These are phyloP conservation scores for Hippocampus zosterae DNA, from an alignment of 2,113 vertebrate species.

Conservation along the genomic window DNA sequence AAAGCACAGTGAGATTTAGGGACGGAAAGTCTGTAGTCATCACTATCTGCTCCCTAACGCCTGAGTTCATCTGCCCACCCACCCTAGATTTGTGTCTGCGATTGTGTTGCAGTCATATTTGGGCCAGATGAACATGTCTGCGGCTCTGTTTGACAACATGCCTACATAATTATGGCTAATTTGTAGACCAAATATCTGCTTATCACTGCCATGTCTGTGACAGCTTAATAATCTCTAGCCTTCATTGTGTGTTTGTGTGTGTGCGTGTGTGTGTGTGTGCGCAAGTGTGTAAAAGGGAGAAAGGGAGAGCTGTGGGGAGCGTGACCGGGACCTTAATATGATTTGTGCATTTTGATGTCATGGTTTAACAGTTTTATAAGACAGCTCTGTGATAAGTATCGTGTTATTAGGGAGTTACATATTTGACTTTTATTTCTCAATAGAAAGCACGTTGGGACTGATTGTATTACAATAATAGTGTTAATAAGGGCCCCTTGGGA, in stretches of 20 bases:
- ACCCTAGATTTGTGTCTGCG: slow-evolving; percentile 34
- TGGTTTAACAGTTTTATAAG: slow-evolving; percentile 73
- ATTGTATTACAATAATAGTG: slow-evolving; percentile 70
- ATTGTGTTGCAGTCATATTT: slow-evolving; percentile 58
- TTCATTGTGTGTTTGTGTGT: slow-evolving; percentile 52
- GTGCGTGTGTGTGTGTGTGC: slow-evolving; percentile 50
- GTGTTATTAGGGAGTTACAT: slow-evolving; percentile 72
- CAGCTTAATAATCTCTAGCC: slow-evolving; percentile 77
- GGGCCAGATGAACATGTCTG: slow-evolving; percentile 67
- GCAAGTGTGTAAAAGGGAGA: slow-evolving; percentile 40
- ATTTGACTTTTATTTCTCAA: slow-evolving; percentile 73
- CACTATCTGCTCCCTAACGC: slow-evolving; percentile 56
- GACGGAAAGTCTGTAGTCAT: slow-evolving; percentile 47
- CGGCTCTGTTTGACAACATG: slow-evolving; percentile 65
- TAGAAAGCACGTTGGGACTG: slow-evolving; percentile 56
- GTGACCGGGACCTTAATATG: slow-evolving; percentile 74
- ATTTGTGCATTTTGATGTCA: slow-evolving; percentile 75
- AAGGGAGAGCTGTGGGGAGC: slow-evolving; percentile 48
- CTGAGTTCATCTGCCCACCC: slow-evolving; percentile 45
- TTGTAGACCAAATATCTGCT: slow-evolving; percentile 79
- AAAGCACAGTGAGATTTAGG: slow-evolving; percentile 34
- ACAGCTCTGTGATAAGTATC: slow-evolving; percentile 70
- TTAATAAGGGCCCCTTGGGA: slow-evolving; percentile 67
- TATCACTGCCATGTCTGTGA: slow-evolving; percentile 75
- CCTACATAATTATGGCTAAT: slow-evolving; percentile 77